Conservation (phyloP, 2,797 vertebrate species). For the Carcharodon carcharias region DNA sequence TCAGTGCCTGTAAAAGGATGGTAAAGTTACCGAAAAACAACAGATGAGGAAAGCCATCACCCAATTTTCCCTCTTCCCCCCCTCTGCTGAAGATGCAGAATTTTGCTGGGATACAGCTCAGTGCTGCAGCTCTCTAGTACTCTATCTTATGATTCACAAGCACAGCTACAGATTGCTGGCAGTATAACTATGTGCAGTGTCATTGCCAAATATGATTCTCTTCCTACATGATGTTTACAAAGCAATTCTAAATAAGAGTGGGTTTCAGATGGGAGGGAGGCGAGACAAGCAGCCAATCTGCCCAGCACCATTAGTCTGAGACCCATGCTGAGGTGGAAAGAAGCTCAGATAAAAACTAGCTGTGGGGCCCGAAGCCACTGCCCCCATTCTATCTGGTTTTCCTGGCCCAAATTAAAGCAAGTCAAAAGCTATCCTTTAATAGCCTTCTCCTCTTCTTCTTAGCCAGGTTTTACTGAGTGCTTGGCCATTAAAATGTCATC, state of each 20-base stretch:
- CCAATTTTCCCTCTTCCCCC: background rate
- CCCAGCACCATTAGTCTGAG: background rate
- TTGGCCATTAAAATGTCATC: background rate
- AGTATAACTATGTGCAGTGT: no score
- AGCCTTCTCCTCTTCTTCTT: background rate
- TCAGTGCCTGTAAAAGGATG: conserved; percentile 53
- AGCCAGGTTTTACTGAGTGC: background rate
- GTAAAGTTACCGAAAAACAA: background rate
- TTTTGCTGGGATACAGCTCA: background rate
- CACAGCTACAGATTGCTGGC: no score
- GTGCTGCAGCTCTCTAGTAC: background rate
- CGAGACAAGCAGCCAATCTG: background rate
- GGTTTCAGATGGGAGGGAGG: background rate
- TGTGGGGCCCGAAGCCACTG: no score
- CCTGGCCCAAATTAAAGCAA: no score
- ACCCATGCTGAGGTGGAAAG: background rate
- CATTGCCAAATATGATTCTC: background rate
- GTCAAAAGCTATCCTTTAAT: background rate
- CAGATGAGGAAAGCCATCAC: background rate
- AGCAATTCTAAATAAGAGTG: background rate
- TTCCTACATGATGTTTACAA: background rate
- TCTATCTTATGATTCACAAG: background rate
- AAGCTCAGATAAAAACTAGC: no score
- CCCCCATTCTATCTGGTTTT: no score
- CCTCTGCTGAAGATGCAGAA: background rate